Evolutionary conservation across 2,888 invertebrate genomes (phyloP), one percentile per base, ranked within the genome.

Genomic region (Hyposoter dolosus): DNA sequence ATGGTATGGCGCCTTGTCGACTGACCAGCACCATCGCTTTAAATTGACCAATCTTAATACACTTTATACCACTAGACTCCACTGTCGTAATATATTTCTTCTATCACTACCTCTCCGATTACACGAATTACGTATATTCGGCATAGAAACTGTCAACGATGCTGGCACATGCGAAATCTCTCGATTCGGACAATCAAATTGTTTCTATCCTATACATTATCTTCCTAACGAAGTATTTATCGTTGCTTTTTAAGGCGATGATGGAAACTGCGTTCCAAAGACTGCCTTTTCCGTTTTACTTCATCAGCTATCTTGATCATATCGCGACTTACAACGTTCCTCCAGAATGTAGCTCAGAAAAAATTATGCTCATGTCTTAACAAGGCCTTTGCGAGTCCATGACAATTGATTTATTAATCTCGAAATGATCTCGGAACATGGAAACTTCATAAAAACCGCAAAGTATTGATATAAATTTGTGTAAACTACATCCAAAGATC

Each of bases 1-100:
- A 93, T 93, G 90, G 90, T 89, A 89, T 91, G 93, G 93, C 93
- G 93, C 93, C 93, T 93, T 84, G 90, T 90, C 90, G 93, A 92
- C 92, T 92, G 91, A 88, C 89, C 90, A 28, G n/a, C 3, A 90
- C 90, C 91, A 90, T 88, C 82, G 75, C 56, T 87, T 89, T 92
- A 91, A 92, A 93, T 93, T 93, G 90, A 91, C 91, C 91, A 90
- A 92, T 92, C 91, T 93, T 90, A 89, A 90, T 88, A 78, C 68
- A 32, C 78, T 40, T 56, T 56, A 60, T 86, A 74, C 40, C 19
- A 47, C 79, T 23, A 35, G 19, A 32, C 47, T 28, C 66, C 45
- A 47, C 76, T 76, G 10, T 76, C 76, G 47, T 47, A 65, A 76
- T 72, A 80, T 47, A 40, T 68, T 78, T 72, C 19, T 66, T 53